phyloP scores from a whole-genome alignment of 2,797 vertebrate species.

The Echeneis naucrates region DNA sequence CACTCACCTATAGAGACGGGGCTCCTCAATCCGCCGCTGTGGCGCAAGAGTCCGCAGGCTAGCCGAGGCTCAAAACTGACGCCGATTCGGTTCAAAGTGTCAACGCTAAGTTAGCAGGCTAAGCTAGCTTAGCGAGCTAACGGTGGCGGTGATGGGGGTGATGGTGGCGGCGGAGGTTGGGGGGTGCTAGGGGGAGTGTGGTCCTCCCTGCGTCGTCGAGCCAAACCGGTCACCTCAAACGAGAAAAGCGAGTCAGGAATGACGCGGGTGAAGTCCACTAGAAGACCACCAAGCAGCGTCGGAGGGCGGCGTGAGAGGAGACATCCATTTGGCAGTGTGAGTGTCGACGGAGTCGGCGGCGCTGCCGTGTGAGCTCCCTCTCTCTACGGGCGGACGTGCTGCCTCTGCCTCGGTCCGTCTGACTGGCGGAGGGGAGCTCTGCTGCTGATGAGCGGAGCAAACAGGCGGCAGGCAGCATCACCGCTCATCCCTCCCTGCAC shows the following conservation, averaged over 20 bases:
- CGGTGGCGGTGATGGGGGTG: slow-evolving; percentile 29
- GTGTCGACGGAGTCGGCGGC: slow-evolving; percentile 22
- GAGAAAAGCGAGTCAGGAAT: slow-evolving; percentile 15
- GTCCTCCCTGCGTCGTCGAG: slow-evolving; percentile 65
- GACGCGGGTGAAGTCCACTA: slow-evolving; percentile 3
- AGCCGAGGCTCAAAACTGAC: slow-evolving; percentile 56
- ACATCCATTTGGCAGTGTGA: slow-evolving; percentile 53
- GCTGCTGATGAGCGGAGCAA: slow-evolving; percentile 70
- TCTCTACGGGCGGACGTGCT: slow-evolving; percentile 65
- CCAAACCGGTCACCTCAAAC: slow-evolving; percentile 46
- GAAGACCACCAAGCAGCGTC: slow-evolving; percentile 24
- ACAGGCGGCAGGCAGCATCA: slow-evolving; percentile 72
- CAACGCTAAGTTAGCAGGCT: slow-evolving; percentile 77
- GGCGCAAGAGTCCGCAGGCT: slow-evolving; percentile 55
- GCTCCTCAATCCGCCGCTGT: slow-evolving; percentile 47
- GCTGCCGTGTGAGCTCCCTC: slow-evolving; percentile 44
- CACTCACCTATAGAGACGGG: slow-evolving; percentile 66
- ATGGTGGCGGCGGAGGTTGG: neutral
- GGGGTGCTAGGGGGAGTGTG: slow-evolving; percentile 36
- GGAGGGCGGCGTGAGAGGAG: slow-evolving; percentile 18
- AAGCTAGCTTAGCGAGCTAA: slow-evolving; percentile 79
- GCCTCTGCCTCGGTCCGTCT: slow-evolving; percentile 51
- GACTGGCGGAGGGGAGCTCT: slow-evolving; percentile 35
- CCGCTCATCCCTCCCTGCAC: slow-evolving; percentile 72
- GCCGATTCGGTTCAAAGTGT: slow-evolving; percentile 57